A percentile compares a stretch with the other conserved stretches of the same genome.
phyloP scores from a whole-genome alignment of 2,888 invertebrate species.

The Zele albiditarsus region DNA sequence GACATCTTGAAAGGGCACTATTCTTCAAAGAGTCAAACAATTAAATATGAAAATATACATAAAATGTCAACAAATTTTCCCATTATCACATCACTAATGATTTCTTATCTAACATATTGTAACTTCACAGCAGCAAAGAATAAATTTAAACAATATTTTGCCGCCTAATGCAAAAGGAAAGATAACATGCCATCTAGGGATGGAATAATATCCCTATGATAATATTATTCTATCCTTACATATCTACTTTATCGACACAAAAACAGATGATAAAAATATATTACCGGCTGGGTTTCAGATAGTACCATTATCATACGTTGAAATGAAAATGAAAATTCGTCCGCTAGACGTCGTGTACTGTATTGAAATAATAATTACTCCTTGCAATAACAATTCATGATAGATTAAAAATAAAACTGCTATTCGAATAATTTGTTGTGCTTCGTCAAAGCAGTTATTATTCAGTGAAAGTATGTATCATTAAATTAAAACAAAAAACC shows the following conservation, averaged over 20 bases:
- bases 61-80: too few relatives aligned
- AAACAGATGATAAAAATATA: not conserved
- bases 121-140: too few relatives aligned
- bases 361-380: not conserved
- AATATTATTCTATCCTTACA: too few relatives aligned
- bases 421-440: not conserved
- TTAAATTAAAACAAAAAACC: not conserved
- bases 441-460: not conserved
- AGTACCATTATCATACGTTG: not conserved
- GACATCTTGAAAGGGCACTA: too few relatives aligned
- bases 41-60: too few relatives aligned
- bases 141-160: too few relatives aligned
- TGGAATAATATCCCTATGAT: not conserved
- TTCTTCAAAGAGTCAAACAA: too few relatives aligned
- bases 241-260: too few relatives aligned
- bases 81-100: too few relatives aligned
- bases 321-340: not conserved
- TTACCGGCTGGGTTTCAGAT: not conserved
- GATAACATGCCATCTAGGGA: not conserved
- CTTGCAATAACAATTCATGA: too few relatives aligned
- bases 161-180: too few relatives aligned
- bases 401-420: not conserved
- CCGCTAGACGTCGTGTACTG: not conserved
- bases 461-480: not conserved
- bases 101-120: too few relatives aligned